Percentiles rank a stretch among this genome's conserved stretches.
Conservation (phyloP, 2,797 vertebrate genomes). For the Decapterus maruadsi region DNA sequence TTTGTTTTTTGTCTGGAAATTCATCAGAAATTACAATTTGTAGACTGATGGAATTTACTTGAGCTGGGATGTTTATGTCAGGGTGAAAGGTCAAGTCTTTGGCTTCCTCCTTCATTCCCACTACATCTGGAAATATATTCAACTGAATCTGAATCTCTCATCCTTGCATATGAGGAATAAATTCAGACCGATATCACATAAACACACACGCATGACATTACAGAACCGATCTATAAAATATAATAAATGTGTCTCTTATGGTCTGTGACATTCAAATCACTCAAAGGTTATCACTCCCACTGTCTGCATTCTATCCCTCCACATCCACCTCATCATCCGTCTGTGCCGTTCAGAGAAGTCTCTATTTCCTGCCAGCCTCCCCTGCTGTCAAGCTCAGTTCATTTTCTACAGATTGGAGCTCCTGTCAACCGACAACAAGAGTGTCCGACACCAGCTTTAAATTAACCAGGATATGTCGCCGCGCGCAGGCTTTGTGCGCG, state of each 20-base stretch:
- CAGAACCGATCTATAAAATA: not conserved
- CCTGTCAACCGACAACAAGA: conserved; percentile 25
- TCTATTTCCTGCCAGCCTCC: conserved; percentile 37
- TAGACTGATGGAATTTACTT: conserved; percentile 75
- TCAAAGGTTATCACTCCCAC: conserved; percentile 29
- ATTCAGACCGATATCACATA: not conserved
- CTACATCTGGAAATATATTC: not conserved
- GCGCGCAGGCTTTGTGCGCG: not conserved
- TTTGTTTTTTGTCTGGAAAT: conserved; percentile 35
- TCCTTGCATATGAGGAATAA: not conserved
- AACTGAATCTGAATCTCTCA: no score
- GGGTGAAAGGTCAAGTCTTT: conserved; percentile 76
- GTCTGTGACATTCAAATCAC: conserved; percentile 30
- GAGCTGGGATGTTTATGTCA: conserved; percentile 54
- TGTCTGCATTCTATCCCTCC: conserved; percentile 5
- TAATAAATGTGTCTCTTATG: not conserved
- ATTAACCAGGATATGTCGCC: conserved; percentile 36
- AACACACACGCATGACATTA: not conserved
- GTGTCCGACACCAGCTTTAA: conserved; percentile 31
- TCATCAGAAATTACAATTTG: conserved; percentile 27
- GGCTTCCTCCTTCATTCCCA: conserved; percentile 21
- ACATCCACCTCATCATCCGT: not conserved
- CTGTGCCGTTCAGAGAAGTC: conserved; percentile 35
- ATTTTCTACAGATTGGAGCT: conserved; percentile 41
- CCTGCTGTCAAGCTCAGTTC: conserved; percentile 42